Evolutionary conservation across 2,113 vertebrate species (phyloP).

Genomic region (Orthonyx spaldingii): DNA sequence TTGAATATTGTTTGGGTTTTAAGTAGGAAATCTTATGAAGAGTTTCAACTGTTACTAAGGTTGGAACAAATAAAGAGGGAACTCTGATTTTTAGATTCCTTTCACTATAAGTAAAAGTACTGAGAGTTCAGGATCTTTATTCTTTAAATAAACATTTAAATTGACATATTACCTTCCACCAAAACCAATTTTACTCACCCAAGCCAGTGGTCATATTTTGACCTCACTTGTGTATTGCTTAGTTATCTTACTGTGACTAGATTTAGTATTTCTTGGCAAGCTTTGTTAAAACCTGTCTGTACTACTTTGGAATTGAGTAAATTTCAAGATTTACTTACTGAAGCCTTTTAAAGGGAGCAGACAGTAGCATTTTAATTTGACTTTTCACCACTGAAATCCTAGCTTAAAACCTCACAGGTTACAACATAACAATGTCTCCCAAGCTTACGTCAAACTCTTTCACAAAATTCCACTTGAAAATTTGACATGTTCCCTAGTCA

Average conservation of each 20-base stretch:
- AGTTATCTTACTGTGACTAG: background rate
- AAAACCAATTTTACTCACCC: background rate
- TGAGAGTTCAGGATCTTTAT: background rate
- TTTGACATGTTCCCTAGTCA: background rate
- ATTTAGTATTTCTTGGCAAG: background rate
- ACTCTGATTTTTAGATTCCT: slow-evolving; percentile 2
- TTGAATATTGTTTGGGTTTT: background rate
- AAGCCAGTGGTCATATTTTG: background rate
- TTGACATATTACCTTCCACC: background rate
- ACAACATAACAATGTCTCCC: background rate
- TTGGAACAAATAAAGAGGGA: background rate
- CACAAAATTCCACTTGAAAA: background rate
- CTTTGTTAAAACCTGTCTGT: background rate
- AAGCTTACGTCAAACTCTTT: background rate
- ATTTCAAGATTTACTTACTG: background rate
- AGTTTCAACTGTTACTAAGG: background rate
- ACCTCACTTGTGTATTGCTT: background rate
- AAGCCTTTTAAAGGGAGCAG: background rate
- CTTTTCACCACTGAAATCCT: background rate
- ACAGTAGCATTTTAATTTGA: background rate
- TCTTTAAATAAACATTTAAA: background rate
- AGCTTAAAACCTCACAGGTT: background rate
- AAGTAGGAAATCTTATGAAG: background rate
- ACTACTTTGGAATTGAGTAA: background rate
- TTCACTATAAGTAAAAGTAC: background rate